Conservation (phyloP, 2,113 vertebrate species). For the Heterotilapia buettikoferi region DNA sequence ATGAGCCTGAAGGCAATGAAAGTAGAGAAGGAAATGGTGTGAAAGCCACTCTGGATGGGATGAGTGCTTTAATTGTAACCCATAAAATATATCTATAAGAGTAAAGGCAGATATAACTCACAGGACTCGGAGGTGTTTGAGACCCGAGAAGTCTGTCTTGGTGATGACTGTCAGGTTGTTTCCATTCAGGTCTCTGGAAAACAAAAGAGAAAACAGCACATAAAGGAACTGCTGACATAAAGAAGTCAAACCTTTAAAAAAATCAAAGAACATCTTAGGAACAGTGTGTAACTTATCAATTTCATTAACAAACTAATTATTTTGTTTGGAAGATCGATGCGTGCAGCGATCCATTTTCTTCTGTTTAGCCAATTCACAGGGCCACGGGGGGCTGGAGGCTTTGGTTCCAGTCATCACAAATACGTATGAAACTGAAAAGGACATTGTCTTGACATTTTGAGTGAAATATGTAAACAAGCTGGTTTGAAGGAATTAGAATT, state of each 20-base stretch:
- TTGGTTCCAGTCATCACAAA: background rate
- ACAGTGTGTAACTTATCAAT: background rate
- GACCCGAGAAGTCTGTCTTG: constrained; percentile 80
- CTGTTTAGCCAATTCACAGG: background rate
- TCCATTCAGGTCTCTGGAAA: constrained; percentile 84
- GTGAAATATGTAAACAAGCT: background rate
- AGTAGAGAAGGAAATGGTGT: background rate
- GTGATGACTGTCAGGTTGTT: constrained; percentile 89
- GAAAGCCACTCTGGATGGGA: background rate
- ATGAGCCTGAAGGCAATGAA: background rate
- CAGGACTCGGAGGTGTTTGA: constrained; percentile 86
- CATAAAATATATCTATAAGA: too few relatives aligned
- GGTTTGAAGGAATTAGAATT: background rate
- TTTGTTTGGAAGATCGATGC: background rate
- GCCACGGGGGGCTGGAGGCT: background rate
- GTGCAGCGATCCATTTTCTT: background rate
- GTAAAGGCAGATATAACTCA: constrained; percentile 50
- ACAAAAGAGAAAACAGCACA: constrained; percentile 5
- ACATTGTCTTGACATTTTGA: background rate
- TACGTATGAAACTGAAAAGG: background rate
- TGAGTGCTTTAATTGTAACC: background rate
- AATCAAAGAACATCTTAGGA: background rate
- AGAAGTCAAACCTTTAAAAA: background rate
- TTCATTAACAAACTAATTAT: background rate
- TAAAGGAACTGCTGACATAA: background rate